Evolutionary conservation across 2,113 vertebrate species (phyloP).

Genomic region (Brachyhypopomus gauderio): DNA sequence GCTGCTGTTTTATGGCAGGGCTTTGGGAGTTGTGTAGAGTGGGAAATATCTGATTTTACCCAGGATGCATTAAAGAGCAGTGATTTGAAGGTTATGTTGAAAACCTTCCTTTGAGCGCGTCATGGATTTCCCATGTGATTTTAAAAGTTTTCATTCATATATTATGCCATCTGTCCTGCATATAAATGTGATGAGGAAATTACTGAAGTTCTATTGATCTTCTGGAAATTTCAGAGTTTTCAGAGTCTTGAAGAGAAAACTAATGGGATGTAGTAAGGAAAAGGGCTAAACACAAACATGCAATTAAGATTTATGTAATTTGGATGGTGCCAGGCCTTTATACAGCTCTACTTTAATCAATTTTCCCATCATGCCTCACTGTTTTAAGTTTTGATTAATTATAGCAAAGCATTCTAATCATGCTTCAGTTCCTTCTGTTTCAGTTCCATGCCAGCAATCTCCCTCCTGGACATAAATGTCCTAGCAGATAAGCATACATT

Average conservation of each 20-base stretch:
- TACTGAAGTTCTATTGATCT: no score
- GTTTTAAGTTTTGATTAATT: constrained; percentile 1
- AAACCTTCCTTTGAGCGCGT: neutral
- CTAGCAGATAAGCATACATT: no score
- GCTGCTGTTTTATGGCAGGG: constrained; percentile 52
- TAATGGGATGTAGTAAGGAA: no score
- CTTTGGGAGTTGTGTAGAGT: constrained; percentile 54
- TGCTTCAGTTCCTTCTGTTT: neutral
- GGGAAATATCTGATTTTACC: constrained; percentile 55
- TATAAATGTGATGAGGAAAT: no score
- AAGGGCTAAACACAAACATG: neutral
- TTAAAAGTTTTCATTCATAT: no score
- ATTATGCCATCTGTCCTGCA: no score
- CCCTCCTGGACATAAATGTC: no score
- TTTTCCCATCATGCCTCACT: neutral
- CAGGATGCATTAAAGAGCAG: constrained; percentile 44
- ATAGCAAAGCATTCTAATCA: neutral
- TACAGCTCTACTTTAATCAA: neutral
- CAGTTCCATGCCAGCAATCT: no score
- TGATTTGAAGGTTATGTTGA: constrained; percentile 33
- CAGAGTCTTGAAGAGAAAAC: no score
- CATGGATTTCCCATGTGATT: neutral
- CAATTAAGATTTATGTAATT: neutral
- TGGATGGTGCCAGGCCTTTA: neutral
- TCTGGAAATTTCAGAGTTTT: no score